Evolutionary conservation across 1,140 invertebrate species (phyloP).

Genomic region (Leptinotarsa defecta): DNA sequence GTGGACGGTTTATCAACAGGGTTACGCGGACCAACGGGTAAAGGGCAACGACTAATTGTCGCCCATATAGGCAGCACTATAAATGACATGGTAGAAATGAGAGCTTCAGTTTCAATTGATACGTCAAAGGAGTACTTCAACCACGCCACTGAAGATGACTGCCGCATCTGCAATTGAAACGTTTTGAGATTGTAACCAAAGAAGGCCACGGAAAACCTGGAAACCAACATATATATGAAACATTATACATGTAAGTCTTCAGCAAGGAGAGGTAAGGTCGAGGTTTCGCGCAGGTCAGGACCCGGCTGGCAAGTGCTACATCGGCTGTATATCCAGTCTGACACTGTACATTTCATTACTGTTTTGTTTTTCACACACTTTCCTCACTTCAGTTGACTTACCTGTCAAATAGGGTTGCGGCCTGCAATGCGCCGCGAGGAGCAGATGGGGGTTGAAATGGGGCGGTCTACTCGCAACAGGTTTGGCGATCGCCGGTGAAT

Average conservation of each 20-base stretch:
- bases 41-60: no score
- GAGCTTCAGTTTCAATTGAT: no score
- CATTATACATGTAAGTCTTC: not conserved
- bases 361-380: no score
- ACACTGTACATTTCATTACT: not conserved
- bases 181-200: no score
- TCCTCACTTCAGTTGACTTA: conserved; percentile 42
- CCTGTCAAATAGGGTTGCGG: conserved; percentile 62
- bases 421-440: conserved; percentile 60
- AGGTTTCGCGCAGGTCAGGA: not conserved
- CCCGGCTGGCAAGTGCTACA: conserved; percentile 4
- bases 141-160: no score
- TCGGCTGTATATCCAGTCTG: not conserved
- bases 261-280: conserved; percentile 4
- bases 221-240: not conserved
- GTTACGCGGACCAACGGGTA: no score
- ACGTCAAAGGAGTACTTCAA: no score
- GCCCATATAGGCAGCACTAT: no score
- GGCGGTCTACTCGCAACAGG: conserved; percentile 61
- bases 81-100: no score
- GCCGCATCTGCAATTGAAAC: no score
- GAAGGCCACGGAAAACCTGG: no score
- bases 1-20: no score
- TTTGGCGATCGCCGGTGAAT: conserved; percentile 58
- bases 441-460: conserved; percentile 59